Evolutionary conservation across 2,888 invertebrate species (phyloP), one percentile per base, ranked within the genome.

Genomic region (Acrobasis consociella): DNA sequence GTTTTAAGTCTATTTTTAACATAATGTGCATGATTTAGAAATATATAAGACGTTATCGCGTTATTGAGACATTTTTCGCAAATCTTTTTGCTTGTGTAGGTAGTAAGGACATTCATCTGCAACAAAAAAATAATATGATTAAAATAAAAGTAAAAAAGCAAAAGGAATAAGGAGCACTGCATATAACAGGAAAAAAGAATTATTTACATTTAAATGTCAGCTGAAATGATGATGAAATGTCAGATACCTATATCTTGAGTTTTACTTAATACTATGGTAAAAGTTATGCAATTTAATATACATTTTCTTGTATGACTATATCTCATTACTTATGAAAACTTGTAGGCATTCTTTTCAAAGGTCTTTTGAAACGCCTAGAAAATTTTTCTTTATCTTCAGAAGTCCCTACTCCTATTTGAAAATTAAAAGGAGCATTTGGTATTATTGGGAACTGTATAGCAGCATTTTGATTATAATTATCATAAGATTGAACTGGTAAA

Each of bases 1-100:
- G 72, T 78, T 5, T 82, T 75, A 13, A 92, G 69, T 37, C 91
- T 81, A 66, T 81, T 76, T 67, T 83, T 79, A 63, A 81, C 77
- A 51, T 83, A 83, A 16, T 77, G 73, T 7, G 80, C 78, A 64
- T 86, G 85, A 17, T 79, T 75, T 62, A 81, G 78, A 59, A 91
- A 91, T 49, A 88, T 72, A 61, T 89, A 91, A 9, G 88, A 75
- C 0, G 81, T 82, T 9, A 91, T 78, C 2, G 88, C 85, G 65
- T 80, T 79, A 63, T 85, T 81, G 65, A 89, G 74, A 72, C 91
- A 92, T 63, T 78, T 81, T 71, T 87, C 81, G 64, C 91, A 92
- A 74, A 92, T 85, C 82, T 89, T 90, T 65, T 83, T 82, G 63
- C 89, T 89, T 38, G 82, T 80, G 70, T 81, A 82, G 72, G 78